A percentile compares a stretch with the other conserved stretches of the same genome.
Evolutionary conservation across 37 sponge, comb jelly and placozoan species (phyloP).

Genomic region (Beroe forskalii): DNA sequence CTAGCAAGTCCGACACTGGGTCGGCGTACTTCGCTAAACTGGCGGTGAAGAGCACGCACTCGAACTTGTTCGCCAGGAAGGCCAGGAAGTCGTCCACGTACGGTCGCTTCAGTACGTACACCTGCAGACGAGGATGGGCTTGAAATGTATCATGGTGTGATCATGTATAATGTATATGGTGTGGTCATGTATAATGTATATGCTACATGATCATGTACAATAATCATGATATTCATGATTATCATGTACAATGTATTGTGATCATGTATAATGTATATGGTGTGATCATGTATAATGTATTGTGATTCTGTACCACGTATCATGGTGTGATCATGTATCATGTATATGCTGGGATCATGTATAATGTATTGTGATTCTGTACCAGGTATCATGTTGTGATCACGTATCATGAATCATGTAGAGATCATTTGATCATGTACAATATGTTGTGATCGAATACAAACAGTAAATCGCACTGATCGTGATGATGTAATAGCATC

Average conservation of each 20-base stretch:
- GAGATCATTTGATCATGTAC: too few relatives aligned
- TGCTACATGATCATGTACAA: background rate
- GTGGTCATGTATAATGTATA: background rate
- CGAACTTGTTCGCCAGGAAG: conserved; percentile 95
- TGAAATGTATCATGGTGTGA: background rate
- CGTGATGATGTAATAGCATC: too few relatives aligned
- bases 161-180: background rate
- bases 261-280: too few relatives aligned
- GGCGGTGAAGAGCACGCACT: conserved; percentile 97
- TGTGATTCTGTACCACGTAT: too few relatives aligned
- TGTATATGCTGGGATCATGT: too few relatives aligned
- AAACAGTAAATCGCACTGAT: too few relatives aligned
- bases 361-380: too few relatives aligned
- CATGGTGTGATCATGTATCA: too few relatives aligned
- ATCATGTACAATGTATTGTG: background rate
- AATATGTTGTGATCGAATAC: too few relatives aligned
- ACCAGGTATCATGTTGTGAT: too few relatives aligned
- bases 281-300: too few relatives aligned
- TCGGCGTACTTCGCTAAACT: conserved; percentile 99
- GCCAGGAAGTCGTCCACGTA: conserved; percentile 92
- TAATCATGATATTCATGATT: background rate
- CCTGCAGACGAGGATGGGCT: conserved; percentile 65
- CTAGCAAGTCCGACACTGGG: conserved; percentile 94
- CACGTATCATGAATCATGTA: too few relatives aligned
- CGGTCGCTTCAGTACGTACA: conserved; percentile 97